These are phyloP conservation scores for Lates calcarifer DNA, from an alignment of 2,113 vertebrate species.

Conservation along the genomic window DNA sequence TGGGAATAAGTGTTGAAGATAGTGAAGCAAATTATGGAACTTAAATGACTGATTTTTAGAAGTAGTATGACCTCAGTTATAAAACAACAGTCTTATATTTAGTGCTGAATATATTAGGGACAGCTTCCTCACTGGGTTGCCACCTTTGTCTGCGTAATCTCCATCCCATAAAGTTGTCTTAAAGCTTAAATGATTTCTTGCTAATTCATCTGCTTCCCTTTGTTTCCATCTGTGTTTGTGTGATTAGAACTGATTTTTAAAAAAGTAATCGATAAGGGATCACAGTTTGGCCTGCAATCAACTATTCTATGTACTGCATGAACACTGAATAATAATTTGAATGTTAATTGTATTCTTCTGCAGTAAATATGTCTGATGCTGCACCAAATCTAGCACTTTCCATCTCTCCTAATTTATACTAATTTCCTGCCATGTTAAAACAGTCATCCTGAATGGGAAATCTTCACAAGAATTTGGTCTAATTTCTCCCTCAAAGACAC, in stretches of 20 bases:
- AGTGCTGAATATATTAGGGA: neutral
- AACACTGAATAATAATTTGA: neutral
- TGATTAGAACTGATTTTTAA: neutral
- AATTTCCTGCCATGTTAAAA: neutral
- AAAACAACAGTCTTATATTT: neutral
- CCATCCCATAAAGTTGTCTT: neutral
- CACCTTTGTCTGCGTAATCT: neutral
- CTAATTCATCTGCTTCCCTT: neutral
- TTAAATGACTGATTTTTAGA: conserved; percentile 11
- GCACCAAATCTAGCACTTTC: neutral
- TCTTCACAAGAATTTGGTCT: neutral
- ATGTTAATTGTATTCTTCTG: conserved; percentile 4
- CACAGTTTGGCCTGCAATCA: neutral
- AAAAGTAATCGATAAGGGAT: conserved; percentile 3
- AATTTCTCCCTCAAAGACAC: neutral
- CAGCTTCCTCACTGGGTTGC: neutral
- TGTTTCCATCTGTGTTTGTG: neutral
- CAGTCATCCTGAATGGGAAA: neutral
- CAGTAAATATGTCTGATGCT: neutral
- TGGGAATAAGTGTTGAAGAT: neutral
- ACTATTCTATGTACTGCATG: neutral
- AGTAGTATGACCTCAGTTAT: conserved; percentile 10
- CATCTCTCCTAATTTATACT: neutral
- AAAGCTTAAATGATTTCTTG: neutral
- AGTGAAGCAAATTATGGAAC: neutral